phyloP scores from a whole-genome alignment of 2,888 invertebrate genomes.

The Bembecia ichneumoniformis region DNA sequence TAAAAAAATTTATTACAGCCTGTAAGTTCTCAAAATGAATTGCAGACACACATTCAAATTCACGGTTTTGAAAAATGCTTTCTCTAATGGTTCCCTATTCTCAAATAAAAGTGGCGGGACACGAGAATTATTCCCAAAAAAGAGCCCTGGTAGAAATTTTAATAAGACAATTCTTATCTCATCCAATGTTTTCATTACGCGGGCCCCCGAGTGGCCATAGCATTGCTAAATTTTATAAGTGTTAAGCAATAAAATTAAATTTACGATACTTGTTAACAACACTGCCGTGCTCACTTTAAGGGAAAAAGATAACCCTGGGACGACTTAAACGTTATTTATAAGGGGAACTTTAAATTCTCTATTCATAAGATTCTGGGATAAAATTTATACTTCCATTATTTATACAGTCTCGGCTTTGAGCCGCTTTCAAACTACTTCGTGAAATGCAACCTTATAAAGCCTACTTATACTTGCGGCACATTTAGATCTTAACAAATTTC shows the following conservation, averaged over 20 bases:
- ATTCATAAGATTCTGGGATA: slow-evolving; percentile 37
- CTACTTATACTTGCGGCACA: too few relatives aligned
- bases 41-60: too few relatives aligned
- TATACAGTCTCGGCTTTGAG: slow-evolving; percentile 6
- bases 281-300: slow-evolving; percentile 18
- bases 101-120: background rate
- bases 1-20: too few relatives aligned
- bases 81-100: too few relatives aligned
- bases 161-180: slow-evolving; percentile 16
- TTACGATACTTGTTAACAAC: slow-evolving; percentile 38
- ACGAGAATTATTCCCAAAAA: slow-evolving; percentile 9
- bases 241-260: slow-evolving; percentile 46
- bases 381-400: slow-evolving; percentile 30
- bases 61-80: too few relatives aligned
- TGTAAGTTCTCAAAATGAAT: too few relatives aligned
- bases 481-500: background rate
- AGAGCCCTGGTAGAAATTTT: slow-evolving; percentile 19
- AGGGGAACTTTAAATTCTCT: slow-evolving; percentile 31
- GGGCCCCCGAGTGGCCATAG: slow-evolving; percentile 15
- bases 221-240: slow-evolving; percentile 36
- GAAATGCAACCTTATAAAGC: too few relatives aligned
- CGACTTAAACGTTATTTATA: slow-evolving; percentile 44
- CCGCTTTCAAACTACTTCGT: background rate
- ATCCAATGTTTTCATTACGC: slow-evolving; percentile 25
- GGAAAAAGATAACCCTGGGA: slow-evolving; percentile 48